Base-by-base conservation (phyloP, 92 coral and sea anemone genomes). In the Nematostella vectensis region DNA sequence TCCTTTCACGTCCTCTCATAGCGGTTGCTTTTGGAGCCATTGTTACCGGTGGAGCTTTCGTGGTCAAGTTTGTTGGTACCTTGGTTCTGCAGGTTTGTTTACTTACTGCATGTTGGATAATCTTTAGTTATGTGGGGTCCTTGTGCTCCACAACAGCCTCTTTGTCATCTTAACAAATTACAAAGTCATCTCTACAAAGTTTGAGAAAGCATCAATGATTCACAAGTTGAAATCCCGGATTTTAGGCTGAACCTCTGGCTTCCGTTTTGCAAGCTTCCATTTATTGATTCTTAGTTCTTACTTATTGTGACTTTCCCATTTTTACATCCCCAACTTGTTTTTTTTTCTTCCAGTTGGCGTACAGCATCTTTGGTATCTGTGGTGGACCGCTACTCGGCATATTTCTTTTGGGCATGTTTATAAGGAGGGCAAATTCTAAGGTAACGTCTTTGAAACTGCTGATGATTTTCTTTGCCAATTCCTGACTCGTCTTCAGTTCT, bases 351-450 rank as follows among this genome's bases (percentile, higher is more conserved):
- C 58, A 88, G 96, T 80, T 88, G 13, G 88, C 96, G 38, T 83
- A 83, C 76, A 88, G 96, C 48, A 88, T 88, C 57, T 78, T 83
- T 55, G 96, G 96, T 15, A 83, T 88, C 60, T 33, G 71, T 33
- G 96, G 96, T 10, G 96, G 96, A 15, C 96, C 96, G 0, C 52
- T 88, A 40, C 77, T 88, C 25, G 96, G 96, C 0, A 79, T 83
- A 24, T 88, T 88, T 53, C 50, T 88, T 20, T 77, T 88, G 33
- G 96, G 96, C 28, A 70, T 88, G 83, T 74, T 88, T 44, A 72
- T 88, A 8, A 63, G 84, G 20, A 58, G 96, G 50, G 96, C 96
- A 10, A 88, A 88, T 63, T 47, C 70, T 13, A 88, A 88, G 94
- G 96, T 82, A 36, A n/a, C n/a, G n/a, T n/a, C n/a, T n/a, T n/a